phyloP scores from a whole-genome alignment of 2,888 invertebrate species.

The Cylloceria caligata region DNA sequence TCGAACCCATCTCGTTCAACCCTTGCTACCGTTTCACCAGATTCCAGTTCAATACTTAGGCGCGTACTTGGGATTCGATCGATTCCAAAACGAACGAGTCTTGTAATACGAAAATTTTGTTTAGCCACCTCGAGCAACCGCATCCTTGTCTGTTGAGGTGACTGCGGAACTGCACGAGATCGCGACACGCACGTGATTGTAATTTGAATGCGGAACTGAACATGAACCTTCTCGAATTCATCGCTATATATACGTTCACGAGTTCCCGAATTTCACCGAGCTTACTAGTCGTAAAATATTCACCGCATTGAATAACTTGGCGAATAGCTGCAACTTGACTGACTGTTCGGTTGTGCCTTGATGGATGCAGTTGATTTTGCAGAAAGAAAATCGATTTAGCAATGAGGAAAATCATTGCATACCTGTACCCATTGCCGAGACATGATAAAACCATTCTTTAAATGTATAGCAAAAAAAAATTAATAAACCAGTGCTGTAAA shows the following conservation, averaged over 20 bases:
- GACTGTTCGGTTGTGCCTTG: neutral
- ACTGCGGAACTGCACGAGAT: neutral
- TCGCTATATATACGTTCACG: slow-evolving; percentile 6
- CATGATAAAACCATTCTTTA: neutral
- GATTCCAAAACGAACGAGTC: slow-evolving; percentile 24
- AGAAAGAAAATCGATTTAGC: slow-evolving; percentile 30
- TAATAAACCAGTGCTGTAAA: too few relatives aligned
- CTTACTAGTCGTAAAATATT: slow-evolving; percentile 62
- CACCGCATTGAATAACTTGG: slow-evolving; percentile 63
- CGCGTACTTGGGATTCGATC: slow-evolving; percentile 39
- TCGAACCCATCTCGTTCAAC: slow-evolving; percentile 29
- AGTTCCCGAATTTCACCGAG: slow-evolving; percentile 49
- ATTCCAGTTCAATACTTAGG: slow-evolving; percentile 56
- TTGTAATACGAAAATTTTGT: slow-evolving; percentile 30
- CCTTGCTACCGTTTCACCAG: slow-evolving; percentile 40
- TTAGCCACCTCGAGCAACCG: neutral
- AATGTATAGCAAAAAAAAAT: neutral
- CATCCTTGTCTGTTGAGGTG: neutral
- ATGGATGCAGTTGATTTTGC: neutral
- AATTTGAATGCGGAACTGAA: too few relatives aligned
- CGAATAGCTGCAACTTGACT: slow-evolving; percentile 14
- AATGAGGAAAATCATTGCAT: slow-evolving; percentile 18
- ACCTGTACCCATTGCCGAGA: neutral
- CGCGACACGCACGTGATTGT: neutral
- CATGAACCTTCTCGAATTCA: slow-evolving; percentile 8